Evolutionary conservation across 2,888 invertebrate species (phyloP), one percentile per base, ranked within the genome.

Genomic region (Sussaba pulchella): DNA sequence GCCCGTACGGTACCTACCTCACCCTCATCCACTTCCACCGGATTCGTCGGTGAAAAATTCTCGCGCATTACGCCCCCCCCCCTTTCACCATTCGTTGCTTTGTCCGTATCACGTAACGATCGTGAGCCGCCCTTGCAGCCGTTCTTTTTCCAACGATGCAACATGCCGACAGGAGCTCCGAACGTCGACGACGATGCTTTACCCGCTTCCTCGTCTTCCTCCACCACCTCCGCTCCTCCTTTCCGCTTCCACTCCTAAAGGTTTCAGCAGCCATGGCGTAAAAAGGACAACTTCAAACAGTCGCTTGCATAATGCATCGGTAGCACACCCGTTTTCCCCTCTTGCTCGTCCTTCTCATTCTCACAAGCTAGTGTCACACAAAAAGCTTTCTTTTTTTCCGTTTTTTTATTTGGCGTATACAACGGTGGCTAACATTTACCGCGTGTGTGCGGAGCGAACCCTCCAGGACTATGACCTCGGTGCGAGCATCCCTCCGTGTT

Each of bases 251-350:
- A 63, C 63, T 72, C 63, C 50, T 72, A 72, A 72, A 63, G 63
- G 63, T 87, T 87, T 87, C 85, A 86, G 83, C 83, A 83, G 81
- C 36, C 81, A 74, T 78, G 82, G 82, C 81, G 84, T 82, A 81
- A 84, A 72, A 85, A 88, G 84, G 85, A 87, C 85, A 85, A 90
- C 90, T 90, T 90, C 90, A 90, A 90, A 90, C 89, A 87, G 86
- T 83, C 86, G 83, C 81, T 72, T 89, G 89, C 89, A 90, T 90
- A 90, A 90, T 90, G 90, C 90, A 89, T 87, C 85, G 85, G 86
- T 80, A 78, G 81, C 63, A 83, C 83, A 74, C 78, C 74, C 83
- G 81, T 74, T 80, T 81, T 39, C 47, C n/a, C 19, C 26, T 43
- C 57, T n/a, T 43, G 36, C 54, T 26, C 21, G 10, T 26, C 36